Conservation (phyloP, 2,888 invertebrate species). For the Labia minor region DNA sequence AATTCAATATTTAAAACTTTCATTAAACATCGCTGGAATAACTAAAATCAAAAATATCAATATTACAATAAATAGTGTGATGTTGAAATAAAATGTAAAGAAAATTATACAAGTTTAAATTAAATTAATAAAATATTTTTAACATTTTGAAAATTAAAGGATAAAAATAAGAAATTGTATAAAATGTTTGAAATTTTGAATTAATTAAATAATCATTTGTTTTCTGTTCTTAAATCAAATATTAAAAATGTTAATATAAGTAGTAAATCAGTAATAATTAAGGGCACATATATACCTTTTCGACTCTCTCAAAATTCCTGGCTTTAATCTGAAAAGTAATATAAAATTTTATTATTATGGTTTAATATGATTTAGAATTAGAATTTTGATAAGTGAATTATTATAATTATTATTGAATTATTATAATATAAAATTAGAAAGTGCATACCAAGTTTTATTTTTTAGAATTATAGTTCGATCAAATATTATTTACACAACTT, state of each 20-base stretch:
- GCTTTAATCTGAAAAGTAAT: constrained; percentile 89
- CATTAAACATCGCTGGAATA: constrained; percentile 95
- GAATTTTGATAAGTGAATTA: no score
- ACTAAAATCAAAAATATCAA: constrained; percentile 50
- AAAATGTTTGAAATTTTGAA: constrained; percentile 31
- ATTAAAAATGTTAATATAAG: no score
- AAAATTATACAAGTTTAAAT: constrained; percentile 17
- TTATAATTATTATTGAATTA: no score
- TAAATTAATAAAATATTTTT: constrained; percentile 26
- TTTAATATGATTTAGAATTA: no score
- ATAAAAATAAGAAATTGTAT: constrained; percentile 25
- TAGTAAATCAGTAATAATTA: neutral
- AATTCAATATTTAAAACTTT: constrained; percentile 98
- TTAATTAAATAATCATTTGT: constrained; percentile 29
- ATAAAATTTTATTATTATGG: no score
- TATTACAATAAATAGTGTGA: no score
- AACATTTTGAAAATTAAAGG: constrained; percentile 28
- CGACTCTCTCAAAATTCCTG: constrained; percentile 94
- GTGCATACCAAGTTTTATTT: no score
- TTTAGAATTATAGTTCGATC: no score
- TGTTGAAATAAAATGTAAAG: no score
- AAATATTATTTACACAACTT: no score
- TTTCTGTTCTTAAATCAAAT: constrained; percentile 26
- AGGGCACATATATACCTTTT: constrained; percentile 71
- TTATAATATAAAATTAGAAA: no score